Evolutionary conservation across 1,140 invertebrate species (phyloP), one percentile per base, ranked within the genome.

Genomic region (Drosophila biarmipes): DNA sequence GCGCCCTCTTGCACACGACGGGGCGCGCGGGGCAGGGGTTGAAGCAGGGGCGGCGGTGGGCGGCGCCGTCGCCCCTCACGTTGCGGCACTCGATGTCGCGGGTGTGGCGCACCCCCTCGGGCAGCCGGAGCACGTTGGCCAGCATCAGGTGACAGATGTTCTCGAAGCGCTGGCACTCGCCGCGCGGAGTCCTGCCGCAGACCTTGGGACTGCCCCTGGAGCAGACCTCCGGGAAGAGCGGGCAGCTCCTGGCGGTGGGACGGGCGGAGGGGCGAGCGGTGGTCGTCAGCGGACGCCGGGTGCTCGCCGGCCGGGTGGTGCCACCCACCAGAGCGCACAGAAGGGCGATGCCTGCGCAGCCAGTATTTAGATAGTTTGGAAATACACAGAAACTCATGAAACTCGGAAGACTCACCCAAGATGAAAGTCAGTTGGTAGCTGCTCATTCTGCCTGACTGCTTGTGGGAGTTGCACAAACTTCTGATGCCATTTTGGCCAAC

Each of bases 61-160:
- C 10, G 0, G 58, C 43, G 1, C 84, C 84, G 11, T 68, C 19
- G 0, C 46, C 64, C 2, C 66, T 62, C 31, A 87, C 72, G 0
- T 29, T 37, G 5, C 55, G 52, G 31, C 84, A 89, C 1, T 89
- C 84, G 4, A 43, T 12, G 35, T 62, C 61, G 7, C 66, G 59
- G 7, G 84, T 78, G 7, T 87, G 81, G 0, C 40, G 49, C 35
- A 75, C 62, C 0, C 59, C 61, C 2, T 14, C 61, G 42, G 31
- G 40, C 31, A 14, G 7, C 7, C 14, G 12, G 0, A 37, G 55
- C 0, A 31, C 31, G 24, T 62, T 68, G 27, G 67, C 34, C 17
- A 27, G 14, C 1, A 82, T 42, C 52, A 87, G 43, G 0, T 87
- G 78, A 29, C 82, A 87, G 5, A 87, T 73, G 40, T 78, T 82